These are phyloP conservation scores for Choloepus hoffmanni DNA, from an alignment of 2,113 vertebrate genomes.

Conservation along the genomic window DNA sequence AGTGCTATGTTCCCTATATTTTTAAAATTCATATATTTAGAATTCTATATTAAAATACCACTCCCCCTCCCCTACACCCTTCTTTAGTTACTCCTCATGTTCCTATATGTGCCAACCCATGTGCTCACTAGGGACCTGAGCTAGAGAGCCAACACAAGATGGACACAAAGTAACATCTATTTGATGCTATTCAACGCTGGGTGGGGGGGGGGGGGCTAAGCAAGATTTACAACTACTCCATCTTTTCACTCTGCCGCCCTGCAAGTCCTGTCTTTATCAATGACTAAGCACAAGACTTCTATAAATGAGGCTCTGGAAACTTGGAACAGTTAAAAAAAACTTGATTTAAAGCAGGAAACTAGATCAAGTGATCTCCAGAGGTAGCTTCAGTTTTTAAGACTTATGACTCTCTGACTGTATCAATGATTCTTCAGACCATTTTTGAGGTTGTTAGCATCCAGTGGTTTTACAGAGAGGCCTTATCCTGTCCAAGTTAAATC, in stretches of 20 bases:
- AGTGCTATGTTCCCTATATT: neutral
- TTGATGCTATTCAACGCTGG: neutral
- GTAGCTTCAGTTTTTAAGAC: neutral
- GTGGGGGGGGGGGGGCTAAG: neutral
- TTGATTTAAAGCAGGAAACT: neutral
- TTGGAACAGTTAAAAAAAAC: neutral
- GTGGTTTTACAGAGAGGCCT: neutral
- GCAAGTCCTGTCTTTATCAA: neutral
- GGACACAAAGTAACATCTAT: neutral
- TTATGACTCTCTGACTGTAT: neutral
- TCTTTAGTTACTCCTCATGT: neutral
- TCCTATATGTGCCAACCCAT: neutral
- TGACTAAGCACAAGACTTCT: neutral
- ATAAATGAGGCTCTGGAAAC: neutral
- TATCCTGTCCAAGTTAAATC: neutral
- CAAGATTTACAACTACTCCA: neutral
- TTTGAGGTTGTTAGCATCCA: neutral
- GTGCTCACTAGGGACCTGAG: neutral
- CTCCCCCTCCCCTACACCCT: neutral
- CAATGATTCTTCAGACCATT: neutral
- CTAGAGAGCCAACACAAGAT: neutral
- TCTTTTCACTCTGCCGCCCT: neutral
- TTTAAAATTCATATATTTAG: constrained; percentile 19
- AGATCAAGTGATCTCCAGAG: neutral
- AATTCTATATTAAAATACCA: neutral